Percentiles rank a stretch among this genome's conserved stretches.
Evolutionary conservation across 2,797 vertebrate species (phyloP).

Genomic region (Myiothlypis chrysogaster): DNA sequence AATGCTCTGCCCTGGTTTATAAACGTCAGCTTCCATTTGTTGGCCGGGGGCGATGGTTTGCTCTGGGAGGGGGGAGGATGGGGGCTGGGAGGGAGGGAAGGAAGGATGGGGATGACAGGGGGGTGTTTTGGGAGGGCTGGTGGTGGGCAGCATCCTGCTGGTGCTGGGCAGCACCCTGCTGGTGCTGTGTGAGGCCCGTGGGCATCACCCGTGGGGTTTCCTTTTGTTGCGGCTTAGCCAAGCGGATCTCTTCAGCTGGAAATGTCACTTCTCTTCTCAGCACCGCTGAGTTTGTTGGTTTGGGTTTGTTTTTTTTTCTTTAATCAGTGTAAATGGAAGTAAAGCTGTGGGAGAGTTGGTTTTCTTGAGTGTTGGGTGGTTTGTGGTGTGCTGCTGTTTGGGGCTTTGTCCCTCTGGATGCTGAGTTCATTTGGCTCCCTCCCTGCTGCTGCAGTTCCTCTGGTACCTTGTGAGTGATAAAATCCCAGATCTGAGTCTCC

Average conservation of each 20-base stretch:
- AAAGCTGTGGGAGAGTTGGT: background rate
- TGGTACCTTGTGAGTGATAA: fast-evolving
- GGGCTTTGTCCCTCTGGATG: background rate
- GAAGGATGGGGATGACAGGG: fast-evolving
- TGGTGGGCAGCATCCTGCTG: background rate
- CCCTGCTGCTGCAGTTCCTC: background rate
- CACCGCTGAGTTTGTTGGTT: background rate
- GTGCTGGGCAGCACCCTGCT: background rate
- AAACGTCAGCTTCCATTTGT: background rate
- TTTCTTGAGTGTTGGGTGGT: background rate
- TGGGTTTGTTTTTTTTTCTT: background rate
- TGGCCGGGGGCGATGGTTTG: background rate
- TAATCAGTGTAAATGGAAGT: background rate
- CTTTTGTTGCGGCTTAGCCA: background rate
- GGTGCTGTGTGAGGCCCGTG: background rate
- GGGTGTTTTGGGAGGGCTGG: background rate
- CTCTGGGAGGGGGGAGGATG: background rate
- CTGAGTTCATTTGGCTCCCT: background rate
- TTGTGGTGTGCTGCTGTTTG: background rate
- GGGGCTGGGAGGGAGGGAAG: background rate
- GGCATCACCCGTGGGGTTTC: background rate
- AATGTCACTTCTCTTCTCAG: background rate
- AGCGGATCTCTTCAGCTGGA: background rate
- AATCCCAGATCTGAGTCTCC: background rate
- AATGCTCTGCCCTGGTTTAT: background rate